Evolutionary conservation across 2,888 invertebrate species (phyloP).

Genomic region (Argyresthia goedartella): DNA sequence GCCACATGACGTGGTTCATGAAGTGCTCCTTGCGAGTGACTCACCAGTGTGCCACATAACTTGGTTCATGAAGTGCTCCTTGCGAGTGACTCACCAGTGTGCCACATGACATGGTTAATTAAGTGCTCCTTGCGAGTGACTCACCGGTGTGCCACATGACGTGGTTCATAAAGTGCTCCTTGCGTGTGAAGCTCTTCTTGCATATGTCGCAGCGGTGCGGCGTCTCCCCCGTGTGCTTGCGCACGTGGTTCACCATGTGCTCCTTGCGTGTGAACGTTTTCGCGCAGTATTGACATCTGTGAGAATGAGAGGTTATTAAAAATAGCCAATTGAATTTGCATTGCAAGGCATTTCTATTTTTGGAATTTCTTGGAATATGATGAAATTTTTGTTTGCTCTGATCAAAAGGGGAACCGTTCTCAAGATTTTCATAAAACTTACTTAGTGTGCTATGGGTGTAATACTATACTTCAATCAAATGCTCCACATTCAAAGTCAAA

Average conservation of each 20-base stretch:
- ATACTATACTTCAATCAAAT: no score
- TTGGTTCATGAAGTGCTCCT: conserved; percentile 85
- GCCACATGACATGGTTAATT: conserved; percentile 87
- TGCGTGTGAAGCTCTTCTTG: conserved; percentile 83
- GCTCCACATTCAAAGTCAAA: no score
- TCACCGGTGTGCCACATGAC: conserved; percentile 83
- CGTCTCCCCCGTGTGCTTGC: conserved; percentile 82
- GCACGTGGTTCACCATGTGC: conserved; percentile 83
- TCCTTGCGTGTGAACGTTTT: conserved; percentile 84
- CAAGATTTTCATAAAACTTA: no score
- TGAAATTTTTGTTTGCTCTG: not conserved
- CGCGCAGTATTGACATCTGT: conserved; percentile 79
- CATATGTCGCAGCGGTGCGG: conserved; percentile 83
- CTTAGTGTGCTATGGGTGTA: no score
- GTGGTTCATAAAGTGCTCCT: conserved; percentile 84
- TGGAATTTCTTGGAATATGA: not conserved
- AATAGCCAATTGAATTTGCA: not conserved
- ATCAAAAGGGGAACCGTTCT: not conserved
- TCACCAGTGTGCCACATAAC: conserved; percentile 81
- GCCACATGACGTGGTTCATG: conserved; percentile 87
- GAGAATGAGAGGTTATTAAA: not conserved
- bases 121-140: conserved; percentile 79
- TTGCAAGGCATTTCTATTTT: not conserved
- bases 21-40: conserved; percentile 83
- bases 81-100: conserved; percentile 76